These are phyloP conservation scores for Rhaphigaster nebulosa DNA, from an alignment of 2,888 invertebrate genomes.

Conservation along the genomic window DNA sequence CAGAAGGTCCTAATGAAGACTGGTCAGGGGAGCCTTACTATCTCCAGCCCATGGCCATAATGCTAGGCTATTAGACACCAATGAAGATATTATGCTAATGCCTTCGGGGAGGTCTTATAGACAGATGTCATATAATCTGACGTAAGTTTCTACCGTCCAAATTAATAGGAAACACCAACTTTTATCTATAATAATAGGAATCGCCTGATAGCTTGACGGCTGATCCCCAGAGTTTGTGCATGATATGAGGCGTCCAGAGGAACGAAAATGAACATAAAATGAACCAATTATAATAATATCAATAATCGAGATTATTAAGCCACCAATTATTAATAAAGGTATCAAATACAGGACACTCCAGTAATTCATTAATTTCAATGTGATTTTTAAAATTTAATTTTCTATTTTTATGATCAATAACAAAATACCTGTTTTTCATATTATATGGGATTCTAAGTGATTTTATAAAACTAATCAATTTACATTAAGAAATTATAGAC, in stretches of 20 bases:
- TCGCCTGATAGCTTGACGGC: background rate
- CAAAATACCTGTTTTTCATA: too few species aligned
- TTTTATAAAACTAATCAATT: too few species aligned
- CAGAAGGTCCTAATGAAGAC: background rate
- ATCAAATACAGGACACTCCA: too few species aligned
- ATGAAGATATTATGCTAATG: slow-evolving; percentile 27
- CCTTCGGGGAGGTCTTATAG: background rate
- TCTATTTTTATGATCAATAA: too few species aligned
- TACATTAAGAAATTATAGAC: too few species aligned
- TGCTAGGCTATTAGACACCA: background rate
- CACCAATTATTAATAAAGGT: too few species aligned
- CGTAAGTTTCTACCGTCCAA: background rate
- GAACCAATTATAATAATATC: background rate
- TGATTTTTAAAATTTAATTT: too few species aligned
- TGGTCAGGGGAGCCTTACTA: background rate
- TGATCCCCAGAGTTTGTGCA: background rate
- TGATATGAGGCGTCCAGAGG: background rate
- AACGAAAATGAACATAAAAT: background rate
- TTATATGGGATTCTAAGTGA: too few species aligned
- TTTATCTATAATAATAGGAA: background rate
- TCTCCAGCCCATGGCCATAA: background rate
- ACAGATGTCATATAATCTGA: background rate
- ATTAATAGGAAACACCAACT: background rate
- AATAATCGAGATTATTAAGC: background rate
- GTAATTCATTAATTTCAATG: too few species aligned